phyloP scores from a whole-genome alignment of 2,888 invertebrate species.

The Coelopa pilipes region DNA sequence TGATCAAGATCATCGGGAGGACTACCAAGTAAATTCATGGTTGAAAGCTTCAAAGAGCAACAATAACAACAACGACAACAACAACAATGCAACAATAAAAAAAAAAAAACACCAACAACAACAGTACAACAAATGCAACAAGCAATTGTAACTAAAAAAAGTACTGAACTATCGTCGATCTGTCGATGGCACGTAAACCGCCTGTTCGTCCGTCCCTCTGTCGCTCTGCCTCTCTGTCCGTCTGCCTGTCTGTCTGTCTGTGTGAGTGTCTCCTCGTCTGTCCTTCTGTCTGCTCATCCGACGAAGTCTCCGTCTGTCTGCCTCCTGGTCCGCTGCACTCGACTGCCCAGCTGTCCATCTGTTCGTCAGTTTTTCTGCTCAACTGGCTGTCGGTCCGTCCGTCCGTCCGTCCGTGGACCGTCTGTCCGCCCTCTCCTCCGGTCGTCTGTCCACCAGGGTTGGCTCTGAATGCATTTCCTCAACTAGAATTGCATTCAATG shows the following conservation, averaged over 20 bases:
- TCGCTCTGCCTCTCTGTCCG: slow-evolving; percentile 15
- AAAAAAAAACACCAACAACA: slow-evolving; percentile 19
- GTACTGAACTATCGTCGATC: slow-evolving; percentile 34
- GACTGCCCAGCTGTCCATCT: neutral
- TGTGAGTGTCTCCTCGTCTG: neutral
- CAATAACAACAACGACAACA: slow-evolving; percentile 33
- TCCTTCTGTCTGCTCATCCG: slow-evolving; percentile 1
- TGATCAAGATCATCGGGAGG: slow-evolving; percentile 56
- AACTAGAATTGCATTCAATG: slow-evolving; percentile 26
- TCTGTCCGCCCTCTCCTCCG: neutral
- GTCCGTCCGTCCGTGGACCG: neutral
- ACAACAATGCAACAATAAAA: slow-evolving; percentile 27
- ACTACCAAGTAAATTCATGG: slow-evolving; percentile 37
- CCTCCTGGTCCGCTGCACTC: slow-evolving; percentile 31
- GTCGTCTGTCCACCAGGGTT: neutral
- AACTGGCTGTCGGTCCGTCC: neutral
- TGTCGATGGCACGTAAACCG: slow-evolving; percentile 34
- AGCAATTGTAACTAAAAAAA: slow-evolving; percentile 16
- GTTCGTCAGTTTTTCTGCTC: slow-evolving; percentile 2
- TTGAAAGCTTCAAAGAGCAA: slow-evolving; percentile 28
- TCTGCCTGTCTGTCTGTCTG: slow-evolving; percentile 15
- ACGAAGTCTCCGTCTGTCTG: neutral
- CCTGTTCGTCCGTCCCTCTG: neutral
- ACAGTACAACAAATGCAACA: slow-evolving; percentile 16
- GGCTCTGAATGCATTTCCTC: slow-evolving; percentile 19